Percentiles rank a stretch among this genome's conserved stretches.
These are phyloP conservation scores for Siniperca chuatsi DNA, from an alignment of 2,113 vertebrate genomes.

Conservation along the genomic window DNA sequence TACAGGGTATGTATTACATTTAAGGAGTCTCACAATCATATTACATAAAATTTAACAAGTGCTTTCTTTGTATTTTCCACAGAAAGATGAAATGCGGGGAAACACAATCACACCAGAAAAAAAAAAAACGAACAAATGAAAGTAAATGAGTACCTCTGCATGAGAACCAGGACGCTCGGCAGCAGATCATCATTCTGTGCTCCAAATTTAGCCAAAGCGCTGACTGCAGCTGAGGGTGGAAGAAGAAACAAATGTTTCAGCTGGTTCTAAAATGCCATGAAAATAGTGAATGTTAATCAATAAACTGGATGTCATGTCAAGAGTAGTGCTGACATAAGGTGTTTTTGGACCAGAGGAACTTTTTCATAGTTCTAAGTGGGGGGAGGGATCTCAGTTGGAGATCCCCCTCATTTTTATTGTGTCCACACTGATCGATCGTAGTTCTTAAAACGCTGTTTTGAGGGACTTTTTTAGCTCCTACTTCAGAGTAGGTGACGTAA, in stretches of 20 bases:
- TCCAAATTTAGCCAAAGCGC: slow-evolving; percentile 97
- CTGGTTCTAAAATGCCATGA: neutral
- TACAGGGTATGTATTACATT: neutral
- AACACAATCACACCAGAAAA: neutral
- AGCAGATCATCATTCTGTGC: slow-evolving; percentile 97
- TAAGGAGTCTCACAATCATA: neutral
- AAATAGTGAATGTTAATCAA: neutral
- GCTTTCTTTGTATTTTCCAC: neutral
- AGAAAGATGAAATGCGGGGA: neutral
- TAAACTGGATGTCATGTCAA: neutral
- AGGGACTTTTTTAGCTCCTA: too few relatives aligned
- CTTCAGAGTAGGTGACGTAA: too few relatives aligned
- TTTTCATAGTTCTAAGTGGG: too few relatives aligned
- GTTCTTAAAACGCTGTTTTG: too few relatives aligned
- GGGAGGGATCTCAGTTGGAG: too few relatives aligned
- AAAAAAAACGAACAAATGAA: neutral
- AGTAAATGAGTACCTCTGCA: slow-evolving; percentile 89
- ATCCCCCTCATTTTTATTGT: too few relatives aligned
- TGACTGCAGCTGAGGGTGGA: slow-evolving; percentile 90
- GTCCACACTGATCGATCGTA: too few relatives aligned
- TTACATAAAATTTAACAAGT: neutral
- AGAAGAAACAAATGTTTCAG: neutral
- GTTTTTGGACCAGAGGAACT: too few relatives aligned
- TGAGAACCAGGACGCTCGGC: slow-evolving; percentile 95
- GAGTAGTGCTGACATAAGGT: neutral